phyloP scores from a whole-genome alignment of 35 echinoderm and acorn worm species.

The Apostichopus californicus region DNA sequence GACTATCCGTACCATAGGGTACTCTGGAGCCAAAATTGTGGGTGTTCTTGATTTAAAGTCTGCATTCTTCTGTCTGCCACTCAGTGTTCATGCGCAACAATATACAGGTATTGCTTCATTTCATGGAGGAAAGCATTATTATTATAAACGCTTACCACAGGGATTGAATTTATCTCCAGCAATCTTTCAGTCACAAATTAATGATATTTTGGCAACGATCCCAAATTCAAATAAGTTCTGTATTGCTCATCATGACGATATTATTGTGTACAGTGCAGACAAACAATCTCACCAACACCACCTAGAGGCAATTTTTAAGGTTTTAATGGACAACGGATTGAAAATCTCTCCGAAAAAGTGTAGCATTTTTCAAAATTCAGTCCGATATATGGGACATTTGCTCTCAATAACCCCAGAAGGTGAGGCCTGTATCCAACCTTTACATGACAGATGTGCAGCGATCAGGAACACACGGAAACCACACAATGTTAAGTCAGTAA shows the following conservation, averaged over 20 bases:
- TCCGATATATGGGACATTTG: constrained; percentile 57
- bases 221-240: constrained; percentile 39
- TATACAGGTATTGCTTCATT: constrained; percentile 63
- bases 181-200: constrained; percentile 58
- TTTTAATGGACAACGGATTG: constrained; percentile 12
- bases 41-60: no score
- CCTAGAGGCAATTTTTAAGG: constrained; percentile 17
- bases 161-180: constrained; percentile 43
- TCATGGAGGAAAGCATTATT: constrained; percentile 49
- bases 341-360: constrained; percentile 65
- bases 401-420: background rate
- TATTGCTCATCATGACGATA: constrained; percentile 58
- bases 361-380: constrained; percentile 29
- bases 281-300: constrained; percentile 16
- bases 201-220: constrained; percentile 37
- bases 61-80: no score
- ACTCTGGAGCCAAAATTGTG: constrained; percentile 4
- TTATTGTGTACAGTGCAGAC: constrained; percentile 30
- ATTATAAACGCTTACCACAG: constrained; percentile 50
- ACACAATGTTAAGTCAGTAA: background rate
- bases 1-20: constrained; percentile 49
- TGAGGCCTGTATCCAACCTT: background rate
- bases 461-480: constrained; percentile 23
- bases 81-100: constrained; percentile 45
- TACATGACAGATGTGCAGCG: constrained; percentile 32